A percentile compares a stretch with the other conserved stretches of the same genome.
Evolutionary conservation across 1,140 invertebrate genomes (phyloP).

Genomic region (Planococcus citri): DNA sequence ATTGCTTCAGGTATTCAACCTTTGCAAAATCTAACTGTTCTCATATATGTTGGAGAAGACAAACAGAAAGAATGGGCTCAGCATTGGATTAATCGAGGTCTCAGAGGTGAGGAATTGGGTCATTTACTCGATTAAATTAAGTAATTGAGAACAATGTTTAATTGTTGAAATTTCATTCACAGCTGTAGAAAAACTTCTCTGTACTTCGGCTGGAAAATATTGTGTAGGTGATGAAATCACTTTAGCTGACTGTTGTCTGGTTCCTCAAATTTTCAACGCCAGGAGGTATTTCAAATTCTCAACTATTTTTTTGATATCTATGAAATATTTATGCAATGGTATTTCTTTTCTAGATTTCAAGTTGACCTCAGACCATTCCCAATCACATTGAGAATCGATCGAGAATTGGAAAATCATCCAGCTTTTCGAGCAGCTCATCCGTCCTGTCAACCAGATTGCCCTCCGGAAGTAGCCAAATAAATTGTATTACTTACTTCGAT

Average conservation of each 20-base stretch:
- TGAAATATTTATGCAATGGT: not conserved
- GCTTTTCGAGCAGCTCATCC: constrained; percentile 79
- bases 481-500: not conserved
- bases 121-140: constrained; percentile 21
- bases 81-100: constrained; percentile 80
- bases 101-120: constrained; percentile 53
- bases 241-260: constrained; percentile 85
- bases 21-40: constrained; percentile 78
- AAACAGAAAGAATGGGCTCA: constrained; percentile 84
- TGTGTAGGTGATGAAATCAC: constrained; percentile 88
- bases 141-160: not conserved
- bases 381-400: constrained; percentile 72
- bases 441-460: constrained; percentile 81
- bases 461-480: constrained; percentile 66
- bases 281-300: constrained; percentile 44
- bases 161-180: constrained; percentile 32
- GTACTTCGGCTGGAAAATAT: constrained; percentile 76
- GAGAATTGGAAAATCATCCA: constrained; percentile 70
- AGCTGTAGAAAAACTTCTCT: constrained; percentile 77
- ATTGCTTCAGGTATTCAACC: constrained; percentile 91
- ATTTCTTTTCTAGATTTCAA: constrained; percentile 53
- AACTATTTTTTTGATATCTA: constrained; percentile 14
- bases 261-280: constrained; percentile 87
- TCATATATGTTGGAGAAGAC: constrained; percentile 71
- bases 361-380: constrained; percentile 82